Conservation (phyloP, 2,888 invertebrate species). For the Brachylomia viminalis region DNA sequence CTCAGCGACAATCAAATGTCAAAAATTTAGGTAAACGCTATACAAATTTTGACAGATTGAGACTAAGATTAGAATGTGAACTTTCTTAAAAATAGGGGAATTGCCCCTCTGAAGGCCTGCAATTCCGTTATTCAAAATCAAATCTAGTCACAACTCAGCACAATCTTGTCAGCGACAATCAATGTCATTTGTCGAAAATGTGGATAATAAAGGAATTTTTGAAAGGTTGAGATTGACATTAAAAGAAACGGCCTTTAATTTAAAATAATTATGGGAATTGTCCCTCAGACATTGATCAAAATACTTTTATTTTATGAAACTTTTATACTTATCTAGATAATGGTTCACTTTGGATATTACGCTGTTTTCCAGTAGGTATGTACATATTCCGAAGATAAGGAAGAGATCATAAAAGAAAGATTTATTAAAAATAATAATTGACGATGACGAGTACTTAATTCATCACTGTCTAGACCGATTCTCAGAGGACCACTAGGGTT, state of each 20-base stretch:
- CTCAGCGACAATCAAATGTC: no score
- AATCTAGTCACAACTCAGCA: neutral
- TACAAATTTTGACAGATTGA: no score
- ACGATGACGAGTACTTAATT: constrained; percentile 6
- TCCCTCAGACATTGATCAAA: neutral
- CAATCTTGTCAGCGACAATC: neutral
- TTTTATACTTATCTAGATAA: neutral
- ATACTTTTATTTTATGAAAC: neutral
- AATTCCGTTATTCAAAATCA: neutral
- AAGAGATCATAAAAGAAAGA: neutral
- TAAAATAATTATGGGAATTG: neutral
- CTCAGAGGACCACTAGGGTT: neutral
- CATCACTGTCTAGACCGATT: constrained; percentile 9
- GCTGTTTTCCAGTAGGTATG: neutral
- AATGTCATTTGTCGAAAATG: neutral
- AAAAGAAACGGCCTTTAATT: neutral
- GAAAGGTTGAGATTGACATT: neutral
- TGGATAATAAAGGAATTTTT: neutral
- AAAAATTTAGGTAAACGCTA: no score
- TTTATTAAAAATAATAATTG: neutral
- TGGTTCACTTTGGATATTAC: neutral
- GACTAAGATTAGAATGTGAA: no score
- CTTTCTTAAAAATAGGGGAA: no score
- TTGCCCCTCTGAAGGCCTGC: no score
- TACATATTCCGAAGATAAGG: neutral